Evolutionary conservation across 2,113 vertebrate genomes (phyloP).

Genomic region (Raja brachyura): DNA sequence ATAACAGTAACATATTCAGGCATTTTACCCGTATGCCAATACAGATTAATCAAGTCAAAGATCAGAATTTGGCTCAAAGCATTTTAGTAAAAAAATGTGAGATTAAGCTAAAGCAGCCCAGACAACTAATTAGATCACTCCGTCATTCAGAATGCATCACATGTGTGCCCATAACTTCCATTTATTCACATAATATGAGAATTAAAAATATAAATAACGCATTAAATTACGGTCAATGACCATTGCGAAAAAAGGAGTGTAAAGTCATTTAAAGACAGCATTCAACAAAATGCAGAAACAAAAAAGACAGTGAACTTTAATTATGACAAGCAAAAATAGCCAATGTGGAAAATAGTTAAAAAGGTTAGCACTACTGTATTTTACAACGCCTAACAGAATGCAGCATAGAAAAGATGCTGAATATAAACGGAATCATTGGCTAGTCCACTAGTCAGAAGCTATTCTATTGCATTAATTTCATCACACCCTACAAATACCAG

Average conservation of each 20-base stretch:
- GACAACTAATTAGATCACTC: not conserved
- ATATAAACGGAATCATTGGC: not conserved
- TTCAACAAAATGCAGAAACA: not conserved
- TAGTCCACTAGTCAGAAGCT: not conserved
- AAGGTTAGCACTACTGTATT: too few species aligned
- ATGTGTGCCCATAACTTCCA: not conserved
- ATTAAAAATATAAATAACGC: not conserved
- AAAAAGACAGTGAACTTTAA: not conserved
- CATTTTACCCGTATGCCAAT: not conserved
- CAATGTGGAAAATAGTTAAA: too few species aligned
- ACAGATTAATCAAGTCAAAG: conserved; percentile 21
- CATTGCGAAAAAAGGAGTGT: not conserved
- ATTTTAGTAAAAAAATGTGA: not conserved
- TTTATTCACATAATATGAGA: not conserved
- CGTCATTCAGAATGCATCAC: not conserved
- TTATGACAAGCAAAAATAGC: too few species aligned
- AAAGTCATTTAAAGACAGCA: not conserved
- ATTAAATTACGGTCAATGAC: not conserved
- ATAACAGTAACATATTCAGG: not conserved
- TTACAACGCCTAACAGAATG: too few species aligned
- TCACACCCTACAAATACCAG: not conserved
- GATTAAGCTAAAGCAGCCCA: not conserved
- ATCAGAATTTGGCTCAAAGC: conserved; percentile 9
- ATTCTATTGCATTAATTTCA: not conserved
- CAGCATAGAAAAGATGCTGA: not conserved